Evolutionary conservation across 2,888 invertebrate species (phyloP).

Genomic region (Mystacides longicornis): DNA sequence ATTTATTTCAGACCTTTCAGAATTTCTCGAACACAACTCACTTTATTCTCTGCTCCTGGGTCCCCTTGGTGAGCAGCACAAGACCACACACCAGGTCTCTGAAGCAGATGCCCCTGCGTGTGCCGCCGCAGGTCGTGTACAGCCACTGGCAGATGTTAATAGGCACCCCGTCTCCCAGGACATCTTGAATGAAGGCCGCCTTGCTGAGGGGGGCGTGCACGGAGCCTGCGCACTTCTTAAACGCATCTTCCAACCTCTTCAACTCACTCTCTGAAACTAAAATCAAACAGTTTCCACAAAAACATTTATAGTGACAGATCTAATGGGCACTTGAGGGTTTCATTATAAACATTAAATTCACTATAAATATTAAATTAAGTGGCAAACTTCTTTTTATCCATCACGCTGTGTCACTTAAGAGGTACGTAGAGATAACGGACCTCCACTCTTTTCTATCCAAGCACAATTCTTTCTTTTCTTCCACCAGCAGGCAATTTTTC

Average conservation of each 20-base stretch:
- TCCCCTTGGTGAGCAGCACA: slow-evolving; percentile 78
- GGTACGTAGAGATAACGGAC: no score
- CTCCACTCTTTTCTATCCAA: no score
- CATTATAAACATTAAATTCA: no score
- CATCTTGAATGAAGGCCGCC: slow-evolving; percentile 74
- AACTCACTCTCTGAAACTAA: slow-evolving; percentile 78
- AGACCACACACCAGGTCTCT: slow-evolving; percentile 80
- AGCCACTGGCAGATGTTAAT: slow-evolving; percentile 73
- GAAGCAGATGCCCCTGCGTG: slow-evolving; percentile 70
- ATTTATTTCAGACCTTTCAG: no score
- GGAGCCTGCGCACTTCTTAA: slow-evolving; percentile 72
- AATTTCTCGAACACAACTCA: slow-evolving; percentile 31
- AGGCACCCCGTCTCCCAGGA: slow-evolving; percentile 82
- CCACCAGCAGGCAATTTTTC: no score
- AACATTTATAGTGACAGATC: no score
- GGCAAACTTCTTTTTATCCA: no score
- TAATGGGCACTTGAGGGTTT: no score
- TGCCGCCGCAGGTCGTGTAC: slow-evolving; percentile 79
- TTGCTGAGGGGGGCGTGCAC: slow-evolving; percentile 59
- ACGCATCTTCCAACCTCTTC: slow-evolving; percentile 79
- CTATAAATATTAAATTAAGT: no score
- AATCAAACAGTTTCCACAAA: no score
- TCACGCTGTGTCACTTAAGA: no score
- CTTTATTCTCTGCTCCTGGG: slow-evolving; percentile 78
- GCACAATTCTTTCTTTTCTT: no score